These are phyloP conservation scores for Habrosyne pyritoides DNA, from an alignment of 2,888 invertebrate species.

Conservation along the genomic window DNA sequence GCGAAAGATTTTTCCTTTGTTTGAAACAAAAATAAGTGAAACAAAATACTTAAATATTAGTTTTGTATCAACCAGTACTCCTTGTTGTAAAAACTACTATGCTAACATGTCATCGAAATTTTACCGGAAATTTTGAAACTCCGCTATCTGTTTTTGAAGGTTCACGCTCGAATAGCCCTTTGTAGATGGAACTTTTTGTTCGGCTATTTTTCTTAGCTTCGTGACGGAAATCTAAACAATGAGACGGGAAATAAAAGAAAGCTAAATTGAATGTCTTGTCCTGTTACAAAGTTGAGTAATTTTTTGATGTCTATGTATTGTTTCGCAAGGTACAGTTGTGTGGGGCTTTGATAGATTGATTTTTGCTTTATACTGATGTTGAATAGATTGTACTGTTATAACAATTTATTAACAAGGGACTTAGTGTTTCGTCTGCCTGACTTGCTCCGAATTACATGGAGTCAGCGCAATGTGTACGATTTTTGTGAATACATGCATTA, in stretches of 20 bases:
- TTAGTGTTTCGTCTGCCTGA: neutral
- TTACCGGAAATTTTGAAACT: slow-evolving; percentile 45
- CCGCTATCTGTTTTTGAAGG: slow-evolving; percentile 48
- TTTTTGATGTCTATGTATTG: slow-evolving; percentile 19
- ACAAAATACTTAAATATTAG: slow-evolving; percentile 9
- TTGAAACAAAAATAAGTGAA: neutral
- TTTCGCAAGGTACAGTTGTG: neutral
- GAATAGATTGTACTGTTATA: neutral
- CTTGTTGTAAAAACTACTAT: slow-evolving; percentile 12
- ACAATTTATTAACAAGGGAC: neutral
- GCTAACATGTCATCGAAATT: slow-evolving; percentile 16
- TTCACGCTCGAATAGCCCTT: slow-evolving; percentile 57
- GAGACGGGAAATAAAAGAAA: slow-evolving; percentile 59
- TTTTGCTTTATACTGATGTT: neutral
- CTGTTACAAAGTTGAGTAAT: slow-evolving; percentile 50
- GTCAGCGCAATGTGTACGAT: too few species aligned
- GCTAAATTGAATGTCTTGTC: slow-evolving; percentile 57
- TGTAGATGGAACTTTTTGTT: slow-evolving; percentile 57
- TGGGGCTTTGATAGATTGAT: neutral
- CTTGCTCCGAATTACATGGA: neutral
- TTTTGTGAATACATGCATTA: too few species aligned
- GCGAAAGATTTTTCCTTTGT: neutral
- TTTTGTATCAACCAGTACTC: slow-evolving; percentile 6
- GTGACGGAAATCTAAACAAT: slow-evolving; percentile 66
- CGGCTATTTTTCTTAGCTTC: slow-evolving; percentile 53